Base-by-base conservation (phyloP, 2,888 invertebrate species). In the Megamerina dolium region DNA sequence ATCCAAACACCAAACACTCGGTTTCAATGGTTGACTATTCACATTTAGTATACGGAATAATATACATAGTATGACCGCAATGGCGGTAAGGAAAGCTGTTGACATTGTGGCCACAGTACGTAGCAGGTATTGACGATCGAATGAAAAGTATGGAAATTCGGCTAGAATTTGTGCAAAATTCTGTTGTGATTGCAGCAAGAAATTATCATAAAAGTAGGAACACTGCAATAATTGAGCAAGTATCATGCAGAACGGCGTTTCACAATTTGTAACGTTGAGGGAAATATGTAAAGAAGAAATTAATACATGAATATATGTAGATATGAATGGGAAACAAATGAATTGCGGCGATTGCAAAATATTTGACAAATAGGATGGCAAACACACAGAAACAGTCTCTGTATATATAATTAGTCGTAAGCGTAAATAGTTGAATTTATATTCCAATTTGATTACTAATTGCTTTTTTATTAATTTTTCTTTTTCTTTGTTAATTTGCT, bases 21-120 rank as follows among this genome's bases (percentile, higher is more conserved):
- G 87, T 72, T 82, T 85, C 60, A 84, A 79, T 26, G 88, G 82
- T 65, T 85, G 82, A 63, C 87, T 87, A 72, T 86, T 87, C 50
- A 89, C 87, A 72, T 89, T 89, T 56, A 89, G 73, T 68, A 89
- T 83, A 68, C 88, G 79, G 68, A 89, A 88, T 54, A 89, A 77
- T 61, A 88, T 79, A 73, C 87, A 87, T 50, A 89, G 74, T 60
- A 89, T 83, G 49, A 89, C 85, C 52, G 88, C 89, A 56, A 88
- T 74, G 46, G 85, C 81, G 49, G 87, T 87, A 58, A 89, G 73
- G 55, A 87, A 75, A 50, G 87, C 87, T 51, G 88, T 86, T 60
- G 87, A 87, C 88, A 88, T 88, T 32, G 56, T 60, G 50, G 54
- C 53, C 41, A 62, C 31, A 33, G 55, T 53, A 26, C 54, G 55